A percentile compares a stretch with the other conserved stretches of the same genome.
These are phyloP conservation scores for Oreochromis aureus DNA, from an alignment of 2,113 vertebrate species.

Conservation along the genomic window DNA sequence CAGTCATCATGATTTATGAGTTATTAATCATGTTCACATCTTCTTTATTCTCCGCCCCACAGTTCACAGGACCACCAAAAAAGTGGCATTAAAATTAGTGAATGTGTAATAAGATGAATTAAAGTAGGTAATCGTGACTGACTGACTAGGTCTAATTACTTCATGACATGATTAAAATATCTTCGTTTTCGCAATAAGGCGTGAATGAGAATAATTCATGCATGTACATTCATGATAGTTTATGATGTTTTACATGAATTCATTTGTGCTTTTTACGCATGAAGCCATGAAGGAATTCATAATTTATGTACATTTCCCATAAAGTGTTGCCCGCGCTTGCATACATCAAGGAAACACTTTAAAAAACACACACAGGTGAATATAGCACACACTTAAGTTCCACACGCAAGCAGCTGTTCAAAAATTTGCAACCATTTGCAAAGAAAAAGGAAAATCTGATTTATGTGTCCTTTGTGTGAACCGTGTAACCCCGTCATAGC, in stretches of 20 bases:
- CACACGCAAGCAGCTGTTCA: neutral
- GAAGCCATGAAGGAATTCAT: neutral
- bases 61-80: neutral
- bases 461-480: conserved; percentile 46
- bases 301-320: neutral
- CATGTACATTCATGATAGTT: neutral
- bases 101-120: neutral
- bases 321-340: neutral
- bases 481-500: conserved; percentile 49
- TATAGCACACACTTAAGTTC: neutral
- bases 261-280: neutral
- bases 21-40: neutral
- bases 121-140: neutral
- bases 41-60: neutral
- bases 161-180: neutral
- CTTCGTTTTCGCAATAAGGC: neutral
- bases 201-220: neutral
- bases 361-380: neutral
- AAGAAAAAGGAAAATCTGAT: conserved; percentile 19
- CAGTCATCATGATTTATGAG: neutral
- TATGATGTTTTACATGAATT: neutral
- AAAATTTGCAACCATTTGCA: neutral
- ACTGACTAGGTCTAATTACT: neutral
- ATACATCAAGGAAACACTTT: neutral
- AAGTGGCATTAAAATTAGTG: neutral